Conservation (phyloP, 2,113 vertebrate species). For the Sakesphorus luctuosus region DNA sequence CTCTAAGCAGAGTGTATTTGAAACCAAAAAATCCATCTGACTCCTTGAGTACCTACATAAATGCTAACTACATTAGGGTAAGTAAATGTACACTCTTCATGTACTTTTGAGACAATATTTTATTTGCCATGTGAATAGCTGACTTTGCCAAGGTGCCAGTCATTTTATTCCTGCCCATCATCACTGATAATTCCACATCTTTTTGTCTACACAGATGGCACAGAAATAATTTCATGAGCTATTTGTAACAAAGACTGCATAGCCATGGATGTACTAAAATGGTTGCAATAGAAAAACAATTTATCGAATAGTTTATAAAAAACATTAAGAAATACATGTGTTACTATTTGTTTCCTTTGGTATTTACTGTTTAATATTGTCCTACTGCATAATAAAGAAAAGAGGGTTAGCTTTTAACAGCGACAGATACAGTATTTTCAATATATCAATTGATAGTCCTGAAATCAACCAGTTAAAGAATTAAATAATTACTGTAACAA, state of each 20-base stretch:
- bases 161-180: background rate
- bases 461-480: background rate
- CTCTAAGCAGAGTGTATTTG: conserved; percentile 90
- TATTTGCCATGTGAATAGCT: background rate
- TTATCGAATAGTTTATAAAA: background rate
- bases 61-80: conserved; percentile 95
- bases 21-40: conserved; percentile 87
- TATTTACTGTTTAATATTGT: background rate
- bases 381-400: background rate
- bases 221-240: background rate
- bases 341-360: background rate
- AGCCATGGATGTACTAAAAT: background rate
- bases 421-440: background rate
- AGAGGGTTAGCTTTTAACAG: background rate
- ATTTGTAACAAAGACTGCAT: background rate
- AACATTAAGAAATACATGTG: background rate
- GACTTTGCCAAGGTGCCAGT: background rate
- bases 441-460: background rate
- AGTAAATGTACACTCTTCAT: conserved; percentile 66
- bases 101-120: conserved; percentile 20
- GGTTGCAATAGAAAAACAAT: background rate
- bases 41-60: conserved; percentile 92
- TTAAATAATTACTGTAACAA: background rate
- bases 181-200: background rate
- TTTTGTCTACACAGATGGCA: background rate